Base-by-base conservation (phyloP, 1,140 invertebrate genomes). In the Lineus longissimus region DNA sequence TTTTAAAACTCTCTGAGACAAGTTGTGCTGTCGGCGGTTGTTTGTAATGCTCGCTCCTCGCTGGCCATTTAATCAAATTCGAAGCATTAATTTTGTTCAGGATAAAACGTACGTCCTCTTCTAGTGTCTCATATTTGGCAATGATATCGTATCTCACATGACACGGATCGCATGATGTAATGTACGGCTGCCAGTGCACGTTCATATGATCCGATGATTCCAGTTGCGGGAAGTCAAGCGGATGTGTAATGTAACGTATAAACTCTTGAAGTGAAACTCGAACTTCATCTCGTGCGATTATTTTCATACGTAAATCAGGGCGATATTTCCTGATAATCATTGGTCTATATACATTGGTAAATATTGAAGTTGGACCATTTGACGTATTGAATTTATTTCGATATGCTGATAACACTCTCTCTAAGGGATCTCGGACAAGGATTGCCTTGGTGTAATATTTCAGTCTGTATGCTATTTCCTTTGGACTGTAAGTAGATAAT, bases 231-330 rank as follows among this genome's bases (percentile, higher is more conserved):
- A 85, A 64, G 19, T 36, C 40, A 7, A 33, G 70, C 75, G 85
- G 74, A 64, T 89, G 87, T 0, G 89, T 86, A 30, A 95, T 82
- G 79, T 93, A 96, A 65, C 88, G 80, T 0, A 91, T 88, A 77
- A 96, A 97, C 80, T 96, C 93, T 17, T 82, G 76, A 79, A 97
- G 96, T 0, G 88, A 90, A 0, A 95, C 93, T 81, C 94, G 91
- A 74, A 91, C 86, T 0, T 92, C 93, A 29, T 84, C 84, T 13
- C 84, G 84, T n/a, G n/a, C n/a, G n/a, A 93, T 69, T 0, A 91
- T 91, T 63, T 86, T 84, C 67, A 86, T 84, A 0, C 86, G 87
- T 0, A 91, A 85, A 70, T 91, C 90, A 1, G 79, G 77, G 36
- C 93, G 85, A 71, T 89, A 91, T 63, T 86, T 87, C 76, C 87